Conservation (phyloP, 2,888 invertebrate species). For the Trachelus troglodyta region DNA sequence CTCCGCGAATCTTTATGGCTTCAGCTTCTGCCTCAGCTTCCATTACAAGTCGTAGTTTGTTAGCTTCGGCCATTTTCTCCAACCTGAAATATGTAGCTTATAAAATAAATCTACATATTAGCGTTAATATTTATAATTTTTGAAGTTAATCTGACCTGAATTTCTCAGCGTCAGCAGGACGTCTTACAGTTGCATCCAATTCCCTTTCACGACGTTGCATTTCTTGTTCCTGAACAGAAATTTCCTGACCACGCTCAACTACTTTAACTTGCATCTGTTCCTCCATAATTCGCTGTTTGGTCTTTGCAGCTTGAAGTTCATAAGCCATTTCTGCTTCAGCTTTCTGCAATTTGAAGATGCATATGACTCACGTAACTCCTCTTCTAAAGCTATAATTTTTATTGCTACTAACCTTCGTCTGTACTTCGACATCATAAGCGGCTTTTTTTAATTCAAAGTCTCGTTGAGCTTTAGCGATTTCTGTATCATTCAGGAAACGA, state of each 20-base stretch:
- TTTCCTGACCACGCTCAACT: constrained; percentile 92
- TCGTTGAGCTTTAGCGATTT: constrained; percentile 95
- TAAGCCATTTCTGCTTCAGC: constrained; percentile 95
- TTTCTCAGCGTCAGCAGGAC: constrained; percentile 97
- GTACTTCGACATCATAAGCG: constrained; percentile 96
- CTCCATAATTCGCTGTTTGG: constrained; percentile 94
- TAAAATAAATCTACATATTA: neutral
- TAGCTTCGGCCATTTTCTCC: constrained; percentile 95
- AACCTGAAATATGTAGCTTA: constrained; percentile 70
- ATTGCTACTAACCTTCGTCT: constrained; percentile 78
- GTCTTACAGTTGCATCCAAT: constrained; percentile 90
- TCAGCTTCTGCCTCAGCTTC: constrained; percentile 97
- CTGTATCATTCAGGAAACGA: constrained; percentile 93
- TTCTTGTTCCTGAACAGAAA: constrained; percentile 96
- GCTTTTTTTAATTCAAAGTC: constrained; percentile 98
- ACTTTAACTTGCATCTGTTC: constrained; percentile 97
- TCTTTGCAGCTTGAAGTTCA: constrained; percentile 94
- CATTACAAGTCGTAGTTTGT: constrained; percentile 86
- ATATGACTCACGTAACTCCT: neutral
- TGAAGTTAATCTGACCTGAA: constrained; percentile 64
- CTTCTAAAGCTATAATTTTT: neutral
- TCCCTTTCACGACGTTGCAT: constrained; percentile 92
- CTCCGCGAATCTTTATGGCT: constrained; percentile 85
- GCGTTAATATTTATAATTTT: constrained; percentile 13
- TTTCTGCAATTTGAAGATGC: constrained; percentile 66